A percentile compares a stretch with the other conserved stretches of the same genome.
These are phyloP conservation scores for Aldrovandia affinis DNA, from an alignment of 2,797 vertebrate species.

Conservation along the genomic window DNA sequence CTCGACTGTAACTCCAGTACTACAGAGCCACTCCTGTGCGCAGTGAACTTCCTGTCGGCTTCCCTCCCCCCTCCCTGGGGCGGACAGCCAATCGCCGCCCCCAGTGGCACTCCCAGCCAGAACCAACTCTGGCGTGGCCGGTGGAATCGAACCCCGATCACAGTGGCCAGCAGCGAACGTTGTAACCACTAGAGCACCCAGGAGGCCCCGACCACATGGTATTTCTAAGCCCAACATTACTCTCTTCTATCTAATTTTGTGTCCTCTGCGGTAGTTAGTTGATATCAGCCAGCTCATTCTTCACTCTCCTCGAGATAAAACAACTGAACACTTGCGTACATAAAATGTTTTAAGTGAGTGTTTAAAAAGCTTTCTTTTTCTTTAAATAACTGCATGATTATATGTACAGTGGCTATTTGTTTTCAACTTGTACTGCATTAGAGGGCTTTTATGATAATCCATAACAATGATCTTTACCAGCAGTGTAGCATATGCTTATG, in stretches of 20 bases:
- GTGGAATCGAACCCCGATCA: too few relatives aligned
- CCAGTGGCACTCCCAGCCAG: too few relatives aligned
- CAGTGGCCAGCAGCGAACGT: too few relatives aligned
- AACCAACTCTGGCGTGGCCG: too few relatives aligned
- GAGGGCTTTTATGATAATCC: conserved; percentile 45
- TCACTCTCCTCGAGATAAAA: background rate
- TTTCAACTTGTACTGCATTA: conserved; percentile 16
- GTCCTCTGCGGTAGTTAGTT: background rate
- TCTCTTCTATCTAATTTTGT: background rate
- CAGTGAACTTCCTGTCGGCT: too few relatives aligned
- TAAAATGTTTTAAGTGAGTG: background rate
- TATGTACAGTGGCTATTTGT: background rate
- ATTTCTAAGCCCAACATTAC: background rate
- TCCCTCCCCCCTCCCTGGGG: too few relatives aligned
- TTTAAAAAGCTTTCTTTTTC: background rate
- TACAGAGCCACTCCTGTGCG: too few relatives aligned
- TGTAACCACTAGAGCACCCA: too few relatives aligned
- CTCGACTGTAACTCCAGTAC: too few relatives aligned
- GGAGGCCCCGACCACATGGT: too few relatives aligned
- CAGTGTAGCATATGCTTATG: conserved; percentile 35
- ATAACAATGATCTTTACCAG: conserved; percentile 43
- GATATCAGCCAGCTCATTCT: background rate
- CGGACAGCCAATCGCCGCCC: too few relatives aligned
- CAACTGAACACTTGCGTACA: background rate
- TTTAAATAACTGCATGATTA: background rate